These are phyloP conservation scores for Etia nguti DNA, from an alignment of 2,113 vertebrate species.

Conservation along the genomic window DNA sequence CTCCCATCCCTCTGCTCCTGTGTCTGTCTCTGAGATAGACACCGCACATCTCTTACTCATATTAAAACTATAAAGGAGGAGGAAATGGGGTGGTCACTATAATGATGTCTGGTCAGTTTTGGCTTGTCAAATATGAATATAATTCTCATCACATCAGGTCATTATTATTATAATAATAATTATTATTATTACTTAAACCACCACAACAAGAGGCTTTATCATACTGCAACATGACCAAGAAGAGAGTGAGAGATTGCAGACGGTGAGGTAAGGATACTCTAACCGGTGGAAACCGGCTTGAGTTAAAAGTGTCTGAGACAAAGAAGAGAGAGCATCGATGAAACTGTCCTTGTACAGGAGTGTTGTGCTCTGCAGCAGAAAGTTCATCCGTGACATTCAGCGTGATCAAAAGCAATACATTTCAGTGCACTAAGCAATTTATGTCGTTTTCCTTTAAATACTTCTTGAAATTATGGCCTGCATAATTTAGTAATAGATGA, in stretches of 20 bases:
- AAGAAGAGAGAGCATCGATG: neutral
- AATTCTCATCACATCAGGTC: neutral
- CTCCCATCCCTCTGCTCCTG: neutral
- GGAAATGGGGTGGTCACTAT: neutral
- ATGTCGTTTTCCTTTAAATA: neutral
- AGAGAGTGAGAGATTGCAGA: neutral
- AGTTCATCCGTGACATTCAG: neutral
- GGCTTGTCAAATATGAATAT: neutral
- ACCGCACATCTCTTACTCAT: neutral
- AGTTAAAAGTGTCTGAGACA: slow-evolving; percentile 14
- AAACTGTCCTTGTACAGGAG: neutral
- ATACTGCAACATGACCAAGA: neutral
- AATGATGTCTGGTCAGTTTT: neutral
- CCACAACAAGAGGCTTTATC: neutral
- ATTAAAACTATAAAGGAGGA: neutral
- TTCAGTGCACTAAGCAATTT: neutral
- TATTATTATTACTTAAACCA: neutral
- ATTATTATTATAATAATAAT: accelerated
- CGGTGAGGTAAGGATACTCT: slow-evolving; percentile 9
- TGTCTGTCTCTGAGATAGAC: neutral
- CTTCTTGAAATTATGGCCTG: neutral
- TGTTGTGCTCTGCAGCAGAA: neutral
- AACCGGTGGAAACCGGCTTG: slow-evolving; percentile 67
- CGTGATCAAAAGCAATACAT: neutral
- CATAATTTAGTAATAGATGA: neutral